Percentiles rank a stretch among this genome's conserved stretches.
phyloP scores from a whole-genome alignment of 2,888 invertebrate species.

The Biston betularia region DNA sequence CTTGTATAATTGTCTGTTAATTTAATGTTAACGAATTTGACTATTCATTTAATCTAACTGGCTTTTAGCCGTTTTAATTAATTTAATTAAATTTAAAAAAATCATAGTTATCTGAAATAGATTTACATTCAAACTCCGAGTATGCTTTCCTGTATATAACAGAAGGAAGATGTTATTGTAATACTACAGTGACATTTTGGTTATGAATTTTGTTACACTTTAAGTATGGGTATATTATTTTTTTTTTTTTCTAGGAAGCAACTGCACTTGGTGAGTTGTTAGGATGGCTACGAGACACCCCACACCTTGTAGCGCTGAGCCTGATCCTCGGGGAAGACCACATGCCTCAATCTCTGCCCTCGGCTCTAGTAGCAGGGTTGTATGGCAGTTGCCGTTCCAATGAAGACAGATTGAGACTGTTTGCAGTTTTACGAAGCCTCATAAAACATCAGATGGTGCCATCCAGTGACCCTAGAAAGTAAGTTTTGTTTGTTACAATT shows the following conservation, averaged over 20 bases:
- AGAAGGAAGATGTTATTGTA: too few relatives aligned
- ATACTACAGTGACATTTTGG: neutral
- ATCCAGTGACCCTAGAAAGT: conserved; percentile 78
- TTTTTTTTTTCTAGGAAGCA: conserved; percentile 67
- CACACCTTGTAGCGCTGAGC: conserved; percentile 77
- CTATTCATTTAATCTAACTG: too few relatives aligned
- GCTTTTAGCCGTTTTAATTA: too few relatives aligned
- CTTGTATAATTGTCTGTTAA: too few relatives aligned
- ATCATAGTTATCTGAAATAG: too few relatives aligned
- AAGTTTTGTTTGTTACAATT: conserved; percentile 44
- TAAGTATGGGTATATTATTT: neutral
- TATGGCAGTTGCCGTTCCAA: conserved; percentile 75
- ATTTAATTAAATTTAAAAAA: too few relatives aligned
- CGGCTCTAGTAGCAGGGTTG: conserved; percentile 72
- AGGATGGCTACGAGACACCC: conserved; percentile 80
- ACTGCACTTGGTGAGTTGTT: conserved; percentile 75
- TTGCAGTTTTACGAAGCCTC: conserved; percentile 73
- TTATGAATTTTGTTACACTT: neutral
- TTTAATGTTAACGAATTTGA: too few relatives aligned
- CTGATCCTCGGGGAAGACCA: conserved; percentile 78
- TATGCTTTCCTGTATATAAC: too few relatives aligned
- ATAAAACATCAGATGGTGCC: conserved; percentile 78
- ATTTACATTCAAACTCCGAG: too few relatives aligned
- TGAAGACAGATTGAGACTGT: conserved; percentile 67
- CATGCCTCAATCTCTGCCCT: conserved; percentile 70